phyloP scores from a whole-genome alignment of 2,797 vertebrate species.

The Amphiprion clarkii region DNA sequence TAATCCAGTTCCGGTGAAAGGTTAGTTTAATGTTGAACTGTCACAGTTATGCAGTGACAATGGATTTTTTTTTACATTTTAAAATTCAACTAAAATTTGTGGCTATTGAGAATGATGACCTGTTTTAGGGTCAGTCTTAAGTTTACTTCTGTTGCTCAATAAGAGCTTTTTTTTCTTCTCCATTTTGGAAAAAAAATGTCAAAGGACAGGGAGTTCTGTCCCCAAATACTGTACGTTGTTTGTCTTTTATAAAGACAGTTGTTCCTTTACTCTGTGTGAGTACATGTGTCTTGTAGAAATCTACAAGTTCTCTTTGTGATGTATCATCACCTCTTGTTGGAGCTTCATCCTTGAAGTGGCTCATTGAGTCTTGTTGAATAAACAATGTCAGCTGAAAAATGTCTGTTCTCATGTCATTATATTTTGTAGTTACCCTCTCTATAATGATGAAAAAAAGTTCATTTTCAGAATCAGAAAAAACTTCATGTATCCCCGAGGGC shows the following conservation, averaged over 20 bases:
- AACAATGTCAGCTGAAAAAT: neutral
- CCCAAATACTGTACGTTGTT: neutral
- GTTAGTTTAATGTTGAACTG: neutral
- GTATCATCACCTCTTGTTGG: slow-evolving; percentile 42
- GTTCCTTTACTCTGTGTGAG: slow-evolving; percentile 41
- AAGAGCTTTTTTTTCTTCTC: too few relatives aligned
- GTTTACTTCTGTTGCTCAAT: too few relatives aligned
- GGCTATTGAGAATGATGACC: neutral
- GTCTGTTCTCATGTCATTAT: neutral
- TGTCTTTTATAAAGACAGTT: slow-evolving; percentile 57
- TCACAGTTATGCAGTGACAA: too few relatives aligned
- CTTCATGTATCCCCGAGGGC: too few relatives aligned
- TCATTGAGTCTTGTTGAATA: slow-evolving; percentile 40
- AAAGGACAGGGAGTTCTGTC: slow-evolving; percentile 7
- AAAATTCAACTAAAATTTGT: neutral
- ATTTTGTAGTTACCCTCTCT: too few relatives aligned
- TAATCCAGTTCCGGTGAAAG: neutral
- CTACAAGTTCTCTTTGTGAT: slow-evolving; percentile 54
- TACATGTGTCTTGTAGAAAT: slow-evolving; percentile 50
- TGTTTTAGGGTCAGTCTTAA: slow-evolving; percentile 26
- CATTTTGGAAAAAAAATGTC: neutral
- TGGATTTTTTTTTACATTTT: too few relatives aligned
- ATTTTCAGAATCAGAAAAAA: too few relatives aligned
- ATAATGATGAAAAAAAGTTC: neutral
- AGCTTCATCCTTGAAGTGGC: neutral